Evolutionary conservation across 2,888 invertebrate species (phyloP), one percentile per base, ranked within the genome.

Genomic region (Clepsis dumicolana): DNA sequence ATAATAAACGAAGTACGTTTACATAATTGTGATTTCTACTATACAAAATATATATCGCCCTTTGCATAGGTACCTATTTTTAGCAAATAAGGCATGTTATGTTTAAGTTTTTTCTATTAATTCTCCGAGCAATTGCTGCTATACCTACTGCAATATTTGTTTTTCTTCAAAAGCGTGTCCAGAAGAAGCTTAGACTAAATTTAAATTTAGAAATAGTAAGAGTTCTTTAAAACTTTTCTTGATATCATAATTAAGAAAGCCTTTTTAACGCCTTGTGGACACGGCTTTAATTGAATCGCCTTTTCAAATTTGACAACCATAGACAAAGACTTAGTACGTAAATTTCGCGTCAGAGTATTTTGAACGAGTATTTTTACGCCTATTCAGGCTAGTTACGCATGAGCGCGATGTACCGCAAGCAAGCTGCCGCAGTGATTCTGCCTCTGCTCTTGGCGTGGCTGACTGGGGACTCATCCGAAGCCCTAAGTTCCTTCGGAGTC

Each of bases 401-500:
- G 81, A 81, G 83, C 77, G 87, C 86, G 90, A 89, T 90, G 90
- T 86, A 82, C 76, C 85, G 89, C 64, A 80, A 79, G 71, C 84
- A 87, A 79, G 89, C 85, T 21, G 88, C 87, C 41, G 84, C 85
- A 57, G 74, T 87, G 72, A 83, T 88, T 65, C 80, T 88, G 70
- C 84, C 87, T 56, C 75, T 90, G 61, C 81, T 90, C 71, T 77
- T 90, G 76, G 81, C 84, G 41, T 88, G 87, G 76, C 77, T 90
- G 57, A 87, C 90, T 5, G 89, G 93, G 10, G 88, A 90, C 62
- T 90, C 91, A 16, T 94, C 95, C 1, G 94, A 95, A 77, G 96
- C 96, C 24, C 89, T 96, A 72, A 96, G 96, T 68, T 96, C 96
- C 41, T 96, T 96, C 78, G 96, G 96, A 53, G 96, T 96, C 77